Evolutionary conservation across 1,140 invertebrate species (phyloP).

Genomic region (Akabosia matsudoensis): DNA sequence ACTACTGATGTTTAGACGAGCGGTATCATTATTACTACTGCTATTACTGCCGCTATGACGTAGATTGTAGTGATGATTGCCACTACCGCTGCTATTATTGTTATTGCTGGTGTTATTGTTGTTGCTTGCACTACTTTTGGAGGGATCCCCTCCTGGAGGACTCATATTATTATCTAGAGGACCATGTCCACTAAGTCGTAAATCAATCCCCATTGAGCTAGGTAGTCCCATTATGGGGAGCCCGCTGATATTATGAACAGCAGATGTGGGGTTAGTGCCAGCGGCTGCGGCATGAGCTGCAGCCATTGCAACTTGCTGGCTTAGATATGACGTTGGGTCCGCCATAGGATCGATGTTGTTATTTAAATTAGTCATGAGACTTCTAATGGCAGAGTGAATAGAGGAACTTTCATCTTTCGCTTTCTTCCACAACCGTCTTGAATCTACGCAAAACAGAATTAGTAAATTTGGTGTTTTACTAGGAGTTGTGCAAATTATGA

Average conservation of each 20-base stretch:
- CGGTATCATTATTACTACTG: not conserved
- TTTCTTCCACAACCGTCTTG: not conserved
- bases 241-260: constrained; percentile 2
- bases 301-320: constrained; percentile 1
- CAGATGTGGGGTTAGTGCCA: not conserved
- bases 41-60: not conserved
- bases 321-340: constrained; percentile 8
- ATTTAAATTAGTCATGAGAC: constrained; percentile 19
- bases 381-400: not conserved
- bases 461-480: too few relatives aligned
- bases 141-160: constrained; percentile 10
- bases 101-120: constrained; percentile 25
- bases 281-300: not conserved
- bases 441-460: not conserved
- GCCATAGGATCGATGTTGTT: not conserved
- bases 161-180: not conserved
- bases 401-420: not conserved
- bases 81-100: constrained; percentile 21
- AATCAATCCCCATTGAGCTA: constrained; percentile 36
- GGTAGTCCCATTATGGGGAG: constrained; percentile 9
- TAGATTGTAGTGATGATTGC: constrained; percentile 11
- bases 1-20: not conserved
- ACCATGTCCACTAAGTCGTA: constrained; percentile 16
- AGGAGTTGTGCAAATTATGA: too few relatives aligned
- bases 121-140: constrained; percentile 30